Conservation (phyloP, 1,140 invertebrate genomes). For the Saxidomus purpurata region DNA sequence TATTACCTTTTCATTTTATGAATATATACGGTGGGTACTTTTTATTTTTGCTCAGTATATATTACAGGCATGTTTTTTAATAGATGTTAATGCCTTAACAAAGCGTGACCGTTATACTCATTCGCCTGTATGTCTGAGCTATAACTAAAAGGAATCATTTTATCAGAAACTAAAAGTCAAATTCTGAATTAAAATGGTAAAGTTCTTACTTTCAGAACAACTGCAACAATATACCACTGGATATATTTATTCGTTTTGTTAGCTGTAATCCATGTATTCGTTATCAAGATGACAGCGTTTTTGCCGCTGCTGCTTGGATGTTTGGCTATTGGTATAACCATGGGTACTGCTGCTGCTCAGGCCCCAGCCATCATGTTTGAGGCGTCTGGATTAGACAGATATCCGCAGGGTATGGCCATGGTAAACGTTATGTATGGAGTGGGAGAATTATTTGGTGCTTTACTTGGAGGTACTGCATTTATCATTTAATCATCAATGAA, state of each 20-base stretch:
- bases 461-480: conserved; percentile 19
- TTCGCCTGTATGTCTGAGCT: too few relatives aligned
- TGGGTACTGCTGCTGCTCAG: not conserved
- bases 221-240: conserved; percentile 26
- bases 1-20: too few relatives aligned
- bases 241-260: not conserved
- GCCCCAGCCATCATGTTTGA: conserved; percentile 34
- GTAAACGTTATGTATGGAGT: conserved; percentile 32
- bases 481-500: not conserved
- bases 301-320: not conserved
- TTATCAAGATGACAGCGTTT: not conserved
- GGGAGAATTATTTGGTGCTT: not conserved
- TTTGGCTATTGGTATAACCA: not conserved
- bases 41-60: too few relatives aligned
- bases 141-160: too few relatives aligned
- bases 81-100: too few relatives aligned
- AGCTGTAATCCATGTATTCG: not conserved
- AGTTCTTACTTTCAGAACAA: not conserved
- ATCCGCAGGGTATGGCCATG: conserved; percentile 30
- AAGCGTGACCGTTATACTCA: too few relatives aligned
- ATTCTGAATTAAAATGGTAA: too few relatives aligned
- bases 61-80: too few relatives aligned
- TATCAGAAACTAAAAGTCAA: too few relatives aligned
- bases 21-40: too few relatives aligned
- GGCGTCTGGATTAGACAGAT: not conserved